Evolutionary conservation across 30 jellyfish, hydroid and myxozoan genomes (phyloP).

Genomic region (Mastigias papua): DNA sequence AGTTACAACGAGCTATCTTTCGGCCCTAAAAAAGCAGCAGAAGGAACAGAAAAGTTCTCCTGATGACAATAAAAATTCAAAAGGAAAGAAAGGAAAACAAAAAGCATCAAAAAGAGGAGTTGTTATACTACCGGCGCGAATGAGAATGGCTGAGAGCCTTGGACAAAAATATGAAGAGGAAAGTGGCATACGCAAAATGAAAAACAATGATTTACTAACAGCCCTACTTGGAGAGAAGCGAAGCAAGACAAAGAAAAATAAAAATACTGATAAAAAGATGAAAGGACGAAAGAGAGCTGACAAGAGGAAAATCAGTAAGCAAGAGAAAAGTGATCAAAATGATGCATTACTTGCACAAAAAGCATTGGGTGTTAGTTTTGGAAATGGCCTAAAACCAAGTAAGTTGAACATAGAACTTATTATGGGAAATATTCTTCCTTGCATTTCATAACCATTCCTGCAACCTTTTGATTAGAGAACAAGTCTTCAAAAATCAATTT

Average conservation of each 20-base stretch:
- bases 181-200: neutral
- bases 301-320: conserved; percentile 40
- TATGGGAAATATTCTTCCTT: too few relatives aligned
- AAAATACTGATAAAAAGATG: conserved; percentile 5
- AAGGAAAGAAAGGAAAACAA: conserved; percentile 64
- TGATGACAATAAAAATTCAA: conserved; percentile 63
- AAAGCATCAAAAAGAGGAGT: conserved; percentile 70
- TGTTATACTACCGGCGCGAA: conserved; percentile 36
- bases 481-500: too few relatives aligned
- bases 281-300: conserved; percentile 48
- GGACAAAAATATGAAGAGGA: conserved; percentile 37
- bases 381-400: conserved; percentile 91
- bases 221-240: conserved; percentile 48
- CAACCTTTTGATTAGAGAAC: too few relatives aligned
- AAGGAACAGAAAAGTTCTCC: conserved; percentile 15
- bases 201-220: conserved; percentile 28
- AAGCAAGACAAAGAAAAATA: conserved; percentile 21
- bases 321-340: conserved; percentile 68
- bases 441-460: too few relatives aligned
- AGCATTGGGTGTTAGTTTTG: conserved; percentile 82
- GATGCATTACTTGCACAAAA: conserved; percentile 80
- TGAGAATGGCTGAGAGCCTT: neutral
- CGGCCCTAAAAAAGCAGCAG: conserved; percentile 74
- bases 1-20: conserved; percentile 79
- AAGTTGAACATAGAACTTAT: too few relatives aligned